A percentile compares a stretch with the other conserved stretches of the same genome.
Evolutionary conservation across 2,113 vertebrate genomes (phyloP).

Genomic region (Phrynocephalus versicolor): DNA sequence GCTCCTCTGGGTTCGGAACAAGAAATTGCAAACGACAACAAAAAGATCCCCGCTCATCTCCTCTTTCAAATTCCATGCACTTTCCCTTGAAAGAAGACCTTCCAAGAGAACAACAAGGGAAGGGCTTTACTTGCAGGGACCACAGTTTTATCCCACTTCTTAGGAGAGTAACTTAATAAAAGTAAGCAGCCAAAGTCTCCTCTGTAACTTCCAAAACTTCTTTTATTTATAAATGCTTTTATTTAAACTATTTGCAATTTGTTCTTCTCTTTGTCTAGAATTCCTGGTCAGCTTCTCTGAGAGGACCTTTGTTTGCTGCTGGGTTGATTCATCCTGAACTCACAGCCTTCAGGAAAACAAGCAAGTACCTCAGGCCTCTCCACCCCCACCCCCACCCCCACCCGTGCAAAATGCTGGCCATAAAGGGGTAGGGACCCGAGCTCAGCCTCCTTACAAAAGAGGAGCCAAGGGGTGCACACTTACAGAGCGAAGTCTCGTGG

Average conservation of each 20-base stretch:
- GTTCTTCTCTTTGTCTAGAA: neutral
- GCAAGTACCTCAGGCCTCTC: neutral
- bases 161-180: neutral
- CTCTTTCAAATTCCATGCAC: neutral
- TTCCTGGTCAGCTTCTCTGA: too few species aligned
- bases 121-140: neutral
- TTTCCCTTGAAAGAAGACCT: neutral
- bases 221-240: neutral
- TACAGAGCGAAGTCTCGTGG: slow-evolving; percentile 96
- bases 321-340: too few species aligned
- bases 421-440: neutral
- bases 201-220: neutral
- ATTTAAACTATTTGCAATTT: neutral
- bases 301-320: neutral
- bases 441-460: neutral
- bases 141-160: too few species aligned
- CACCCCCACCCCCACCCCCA: neutral
- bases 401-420: neutral
- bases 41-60: neutral
- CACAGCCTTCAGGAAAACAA: neutral
- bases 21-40: neutral
- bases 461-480: slow-evolving; percentile 55
- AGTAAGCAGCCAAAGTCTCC: neutral
- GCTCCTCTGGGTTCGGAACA: too few species aligned
- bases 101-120: neutral